Conservation (phyloP, 2,113 vertebrate genomes). For the Varanus komodoensis region DNA sequence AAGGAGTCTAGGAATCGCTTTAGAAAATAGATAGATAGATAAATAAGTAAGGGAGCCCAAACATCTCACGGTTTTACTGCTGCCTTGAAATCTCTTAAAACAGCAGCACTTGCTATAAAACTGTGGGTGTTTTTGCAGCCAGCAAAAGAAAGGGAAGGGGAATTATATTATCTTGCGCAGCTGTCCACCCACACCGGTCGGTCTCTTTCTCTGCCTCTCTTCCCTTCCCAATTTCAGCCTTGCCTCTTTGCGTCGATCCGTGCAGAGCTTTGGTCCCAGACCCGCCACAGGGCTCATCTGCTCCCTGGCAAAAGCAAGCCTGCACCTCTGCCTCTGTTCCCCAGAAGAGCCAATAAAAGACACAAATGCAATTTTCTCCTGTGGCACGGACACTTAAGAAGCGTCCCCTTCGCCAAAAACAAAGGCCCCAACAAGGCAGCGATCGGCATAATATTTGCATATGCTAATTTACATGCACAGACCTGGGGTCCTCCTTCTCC, state of each 20-base stretch:
- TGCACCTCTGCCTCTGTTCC: too few species aligned
- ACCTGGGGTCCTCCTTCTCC: too few species aligned
- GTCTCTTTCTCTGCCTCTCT: not conserved
- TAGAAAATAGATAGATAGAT: not conserved
- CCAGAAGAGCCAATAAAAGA: too few species aligned
- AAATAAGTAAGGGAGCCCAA: not conserved
- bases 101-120: not conserved
- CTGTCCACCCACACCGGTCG: not conserved
- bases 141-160: not conserved
- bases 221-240: not conserved
- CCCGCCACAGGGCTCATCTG: not conserved
- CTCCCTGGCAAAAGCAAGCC: not conserved
- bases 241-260: not conserved
- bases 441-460: too few species aligned
- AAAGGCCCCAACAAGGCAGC: too few species aligned
- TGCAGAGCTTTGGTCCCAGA: not conserved
- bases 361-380: not conserved
- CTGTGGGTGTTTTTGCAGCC: slow-evolving; percentile 5
- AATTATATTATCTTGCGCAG: not conserved
- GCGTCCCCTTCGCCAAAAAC: too few species aligned
- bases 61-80: not conserved
- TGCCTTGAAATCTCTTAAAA: not conserved
- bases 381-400: too few species aligned
- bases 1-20: not conserved
- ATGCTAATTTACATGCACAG: too few species aligned